Evolutionary conservation across 2,797 vertebrate species (phyloP).

Genomic region (Petrocephalus sullivani): DNA sequence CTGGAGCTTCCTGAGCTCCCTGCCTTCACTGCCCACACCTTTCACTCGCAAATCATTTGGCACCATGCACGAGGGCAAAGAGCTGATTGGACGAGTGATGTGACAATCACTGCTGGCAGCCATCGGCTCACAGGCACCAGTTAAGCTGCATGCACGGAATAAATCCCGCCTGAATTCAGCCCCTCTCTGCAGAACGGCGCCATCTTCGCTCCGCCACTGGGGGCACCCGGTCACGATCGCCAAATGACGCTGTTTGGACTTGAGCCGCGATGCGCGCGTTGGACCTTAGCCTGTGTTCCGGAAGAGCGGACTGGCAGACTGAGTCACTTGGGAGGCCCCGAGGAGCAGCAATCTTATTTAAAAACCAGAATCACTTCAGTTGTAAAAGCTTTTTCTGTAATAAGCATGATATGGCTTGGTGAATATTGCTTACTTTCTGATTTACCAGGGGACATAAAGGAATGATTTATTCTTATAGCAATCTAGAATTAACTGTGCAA

Average conservation of each 20-base stretch:
- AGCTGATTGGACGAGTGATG: not conserved
- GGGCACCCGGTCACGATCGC: conserved; percentile 14
- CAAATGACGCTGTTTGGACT: conserved; percentile 31
- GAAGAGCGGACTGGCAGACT: conserved; percentile 21
- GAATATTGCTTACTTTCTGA: conserved; percentile 33
- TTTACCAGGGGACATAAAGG: conserved; percentile 21
- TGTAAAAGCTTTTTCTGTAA: conserved; percentile 12
- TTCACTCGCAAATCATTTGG: not conserved
- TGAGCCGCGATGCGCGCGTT: conserved; percentile 34
- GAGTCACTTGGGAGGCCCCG: conserved; percentile 43
- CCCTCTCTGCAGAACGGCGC: not conserved
- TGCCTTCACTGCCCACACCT: not conserved
- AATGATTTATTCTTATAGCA: conserved; percentile 15
- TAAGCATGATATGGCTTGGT: conserved; percentile 46
- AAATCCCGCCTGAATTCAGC: not conserved
- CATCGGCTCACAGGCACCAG: not conserved
- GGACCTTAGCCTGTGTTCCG: conserved; percentile 1
- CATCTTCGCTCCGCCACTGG: not conserved
- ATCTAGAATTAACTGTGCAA: conserved; percentile 22
- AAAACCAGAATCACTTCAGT: conserved; percentile 24
- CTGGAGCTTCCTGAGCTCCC: not conserved
- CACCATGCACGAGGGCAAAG: not conserved
- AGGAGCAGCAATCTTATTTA: conserved; percentile 36
- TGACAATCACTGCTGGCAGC: not conserved
- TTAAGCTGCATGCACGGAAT: not conserved